phyloP scores from a whole-genome alignment of 1,140 invertebrate genomes.

The Brachionus manjavacas region DNA sequence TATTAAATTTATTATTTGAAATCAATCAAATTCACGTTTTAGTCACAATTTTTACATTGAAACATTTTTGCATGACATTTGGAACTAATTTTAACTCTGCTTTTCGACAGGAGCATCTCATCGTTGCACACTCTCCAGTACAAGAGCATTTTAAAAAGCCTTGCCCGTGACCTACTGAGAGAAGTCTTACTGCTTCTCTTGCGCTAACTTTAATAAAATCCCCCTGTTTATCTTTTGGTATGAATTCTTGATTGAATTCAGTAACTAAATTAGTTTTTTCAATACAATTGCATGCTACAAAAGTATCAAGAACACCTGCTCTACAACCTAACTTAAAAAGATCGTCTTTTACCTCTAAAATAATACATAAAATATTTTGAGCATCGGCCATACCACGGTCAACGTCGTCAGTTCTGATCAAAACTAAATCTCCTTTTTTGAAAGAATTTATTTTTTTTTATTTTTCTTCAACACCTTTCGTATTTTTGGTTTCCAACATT shows the following conservation, averaged over 20 bases:
- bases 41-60: neutral
- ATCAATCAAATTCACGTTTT: neutral
- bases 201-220: neutral
- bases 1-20: neutral
- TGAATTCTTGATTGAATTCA: too few species aligned
- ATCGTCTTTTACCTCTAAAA: neutral
- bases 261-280: neutral
- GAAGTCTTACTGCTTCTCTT: neutral
- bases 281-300: neutral
- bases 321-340: neutral
- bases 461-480: too few species aligned
- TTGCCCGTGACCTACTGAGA: neutral
- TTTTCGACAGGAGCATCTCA: neutral
- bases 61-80: neutral
- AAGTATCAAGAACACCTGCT: neutral
- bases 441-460: neutral
- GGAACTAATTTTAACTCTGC: neutral
- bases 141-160: neutral
- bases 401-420: neutral
- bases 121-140: neutral
- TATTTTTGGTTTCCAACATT: too few species aligned
- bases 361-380: neutral
- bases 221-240: neutral
- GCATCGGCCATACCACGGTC: neutral
- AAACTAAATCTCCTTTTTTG: neutral